These are phyloP conservation scores for Percopsis omiscomaycus DNA, from an alignment of 2,797 vertebrate genomes.

Conservation along the genomic window DNA sequence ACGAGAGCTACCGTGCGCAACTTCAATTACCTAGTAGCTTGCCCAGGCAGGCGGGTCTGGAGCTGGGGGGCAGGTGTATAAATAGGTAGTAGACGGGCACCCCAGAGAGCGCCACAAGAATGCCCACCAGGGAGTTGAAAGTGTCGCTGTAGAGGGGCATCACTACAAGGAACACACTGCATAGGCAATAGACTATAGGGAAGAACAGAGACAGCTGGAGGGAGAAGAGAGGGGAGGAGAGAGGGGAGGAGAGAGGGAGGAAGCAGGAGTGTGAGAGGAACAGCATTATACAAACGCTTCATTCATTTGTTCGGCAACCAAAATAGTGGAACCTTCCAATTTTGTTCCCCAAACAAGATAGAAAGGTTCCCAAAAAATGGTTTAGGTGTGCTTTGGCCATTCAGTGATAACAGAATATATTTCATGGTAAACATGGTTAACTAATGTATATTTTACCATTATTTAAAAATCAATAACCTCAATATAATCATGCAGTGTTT, in stretches of 20 bases:
- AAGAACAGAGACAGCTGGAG: constrained; percentile 82
- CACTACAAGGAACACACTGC: constrained; percentile 81
- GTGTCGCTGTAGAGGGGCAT: constrained; percentile 84
- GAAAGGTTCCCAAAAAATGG: too few species aligned
- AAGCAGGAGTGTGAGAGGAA: not conserved
- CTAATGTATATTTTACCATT: too few species aligned
- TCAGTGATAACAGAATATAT: too few species aligned
- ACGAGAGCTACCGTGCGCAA: too few species aligned
- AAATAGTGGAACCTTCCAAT: too few species aligned
- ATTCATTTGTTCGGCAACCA: too few species aligned
- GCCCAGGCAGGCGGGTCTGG: constrained; percentile 74
- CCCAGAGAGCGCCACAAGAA: constrained; percentile 79
- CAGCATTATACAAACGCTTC: not conserved
- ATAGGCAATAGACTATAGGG: constrained; percentile 81
- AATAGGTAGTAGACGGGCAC: constrained; percentile 80
- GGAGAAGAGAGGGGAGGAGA: constrained; percentile 13
- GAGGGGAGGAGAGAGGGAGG: constrained; percentile 12
- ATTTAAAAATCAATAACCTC: too few species aligned
- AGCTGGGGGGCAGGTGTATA: constrained; percentile 73
- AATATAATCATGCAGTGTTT: too few species aligned
- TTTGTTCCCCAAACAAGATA: too few species aligned
- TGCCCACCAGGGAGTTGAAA: constrained; percentile 82
- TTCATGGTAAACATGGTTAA: too few species aligned
- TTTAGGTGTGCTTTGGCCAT: too few species aligned
- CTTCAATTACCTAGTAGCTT: constrained; percentile 68